Evolutionary conservation across 2,888 invertebrate species (phyloP).

Genomic region (Yponomeuta plumbellus): DNA sequence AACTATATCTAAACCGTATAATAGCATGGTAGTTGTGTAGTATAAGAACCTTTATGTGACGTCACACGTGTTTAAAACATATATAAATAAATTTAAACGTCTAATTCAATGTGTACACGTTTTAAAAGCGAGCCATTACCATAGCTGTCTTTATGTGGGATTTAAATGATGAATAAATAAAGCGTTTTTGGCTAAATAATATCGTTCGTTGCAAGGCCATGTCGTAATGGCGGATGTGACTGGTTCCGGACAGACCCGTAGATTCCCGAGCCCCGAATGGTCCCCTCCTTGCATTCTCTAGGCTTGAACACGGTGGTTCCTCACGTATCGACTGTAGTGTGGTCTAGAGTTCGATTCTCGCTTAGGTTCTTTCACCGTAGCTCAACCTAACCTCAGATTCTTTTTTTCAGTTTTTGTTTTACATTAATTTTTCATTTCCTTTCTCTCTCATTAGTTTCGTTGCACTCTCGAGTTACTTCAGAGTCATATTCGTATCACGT

Average conservation of each 20-base stretch:
- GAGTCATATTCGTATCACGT: conserved; percentile 68
- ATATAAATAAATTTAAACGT: conserved; percentile 23
- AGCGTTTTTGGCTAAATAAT: neutral
- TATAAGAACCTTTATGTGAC: conserved; percentile 41
- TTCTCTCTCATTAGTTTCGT: conserved; percentile 28
- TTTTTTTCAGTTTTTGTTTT: conserved; percentile 32
- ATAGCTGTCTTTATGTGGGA: conserved; percentile 40
- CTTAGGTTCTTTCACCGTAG: conserved; percentile 17
- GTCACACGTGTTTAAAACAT: conserved; percentile 34
- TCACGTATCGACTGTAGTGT: neutral
- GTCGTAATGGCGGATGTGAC: conserved; percentile 37
- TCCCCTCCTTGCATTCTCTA: conserved; percentile 4
- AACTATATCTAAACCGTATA: neutral
- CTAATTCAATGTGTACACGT: neutral
- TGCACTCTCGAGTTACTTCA: conserved; percentile 45
- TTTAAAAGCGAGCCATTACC: conserved; percentile 53
- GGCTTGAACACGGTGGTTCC: conserved; percentile 2
- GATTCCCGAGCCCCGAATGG: conserved; percentile 30
- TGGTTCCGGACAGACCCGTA: conserved; percentile 31
- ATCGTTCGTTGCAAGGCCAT: conserved; percentile 19
- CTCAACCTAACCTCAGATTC: conserved; percentile 36
- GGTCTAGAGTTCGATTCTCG: conserved; percentile 33
- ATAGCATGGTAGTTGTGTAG: conserved; percentile 60
- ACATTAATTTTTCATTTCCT: conserved; percentile 34
- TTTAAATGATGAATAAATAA: conserved; percentile 29